Percentiles rank a stretch among this genome's conserved stretches.
These are phyloP conservation scores for Diachasmimorpha longicaudata DNA, from an alignment of 1,140 invertebrate genomes.

Conservation along the genomic window DNA sequence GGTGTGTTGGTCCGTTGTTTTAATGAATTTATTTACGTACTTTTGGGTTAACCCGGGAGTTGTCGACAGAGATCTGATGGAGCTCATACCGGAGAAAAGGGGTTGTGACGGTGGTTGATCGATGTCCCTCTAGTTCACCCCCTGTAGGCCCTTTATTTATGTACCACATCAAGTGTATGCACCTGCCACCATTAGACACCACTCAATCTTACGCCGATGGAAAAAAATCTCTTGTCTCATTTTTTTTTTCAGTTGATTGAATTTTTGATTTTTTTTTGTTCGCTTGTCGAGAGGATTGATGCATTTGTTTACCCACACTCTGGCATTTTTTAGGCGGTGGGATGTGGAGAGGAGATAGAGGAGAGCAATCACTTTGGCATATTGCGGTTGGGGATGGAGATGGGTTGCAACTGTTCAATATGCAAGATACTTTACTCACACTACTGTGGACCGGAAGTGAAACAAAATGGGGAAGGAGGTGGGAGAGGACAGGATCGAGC, in stretches of 20 bases:
- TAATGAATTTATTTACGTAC: neutral
- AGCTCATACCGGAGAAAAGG: neutral
- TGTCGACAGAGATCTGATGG: constrained; percentile 26
- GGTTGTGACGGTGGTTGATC: constrained; percentile 34
- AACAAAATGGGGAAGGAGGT: neutral
- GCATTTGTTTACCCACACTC: neutral
- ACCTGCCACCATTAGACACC: constrained; percentile 34
- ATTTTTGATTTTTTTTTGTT: neutral
- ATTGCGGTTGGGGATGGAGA: constrained; percentile 12
- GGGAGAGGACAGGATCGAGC: neutral
- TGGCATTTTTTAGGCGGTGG: neutral
- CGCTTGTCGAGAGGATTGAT: neutral
- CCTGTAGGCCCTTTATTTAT: constrained; percentile 23
- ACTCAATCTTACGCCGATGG: constrained; percentile 5
- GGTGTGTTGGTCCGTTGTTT: neutral
- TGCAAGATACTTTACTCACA: constrained; percentile 10
- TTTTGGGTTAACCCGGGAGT: neutral
- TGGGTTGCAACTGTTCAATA: constrained; percentile 15
- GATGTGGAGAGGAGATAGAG: neutral
- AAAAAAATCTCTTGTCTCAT: neutral
- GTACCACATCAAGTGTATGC: constrained; percentile 42
- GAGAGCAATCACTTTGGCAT: constrained; percentile 16
- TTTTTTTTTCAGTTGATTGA: neutral
- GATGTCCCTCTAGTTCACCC: constrained; percentile 27
- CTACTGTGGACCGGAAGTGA: neutral